Evolutionary conservation across 2,888 invertebrate species (phyloP), one percentile per base, ranked within the genome.

Genomic region (Epiblema foenella): DNA sequence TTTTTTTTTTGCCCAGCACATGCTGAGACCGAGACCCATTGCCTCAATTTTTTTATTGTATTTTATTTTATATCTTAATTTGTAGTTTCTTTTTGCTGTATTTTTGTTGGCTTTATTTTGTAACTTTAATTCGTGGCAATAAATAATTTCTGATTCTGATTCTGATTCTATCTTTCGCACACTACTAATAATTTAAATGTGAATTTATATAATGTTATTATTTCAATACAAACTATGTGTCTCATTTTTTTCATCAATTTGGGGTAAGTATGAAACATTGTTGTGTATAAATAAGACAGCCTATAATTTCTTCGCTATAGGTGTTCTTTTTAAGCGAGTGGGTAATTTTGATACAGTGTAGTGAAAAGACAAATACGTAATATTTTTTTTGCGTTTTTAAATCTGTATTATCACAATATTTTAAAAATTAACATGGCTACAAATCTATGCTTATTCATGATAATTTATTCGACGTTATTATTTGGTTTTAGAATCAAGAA

Each of bases 271-370:
- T 18, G 37, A 58, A 37, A 58, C 58, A 58, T 37, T 58, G 58
- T 58, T 18, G 58, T 33, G 18, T 11, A 58, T 18, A 58, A 58
- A 58, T 33, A 57, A 33, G n/a, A 33, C 33, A 52, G 52, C 52
- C 52, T 11, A 52, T 10, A 52, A 52, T 52, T 54, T 54, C n/a
- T n/a, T n/a, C n/a, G 11, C 15, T 5, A 24, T 10, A 2, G 5
- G 15, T 24, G 15, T 15, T 15, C 5, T 54, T 12, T 58, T 58
- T 17, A 58, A 58, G 37, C 37, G 37, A 58, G 58, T 58, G 58
- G 10, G 39, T 58, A 58, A 39, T 39, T 58, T 58, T 58, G 18
- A 58, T 58, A 58, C 58, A 58, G 37, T 17, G 58, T 39, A 58
- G 37, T 11, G 39, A 39, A 39, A 37, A 58, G 2, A 58, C 37